These are phyloP conservation scores for Heterodera carotae DNA, from an alignment of 1,140 invertebrate genomes.

Conservation along the genomic window DNA sequence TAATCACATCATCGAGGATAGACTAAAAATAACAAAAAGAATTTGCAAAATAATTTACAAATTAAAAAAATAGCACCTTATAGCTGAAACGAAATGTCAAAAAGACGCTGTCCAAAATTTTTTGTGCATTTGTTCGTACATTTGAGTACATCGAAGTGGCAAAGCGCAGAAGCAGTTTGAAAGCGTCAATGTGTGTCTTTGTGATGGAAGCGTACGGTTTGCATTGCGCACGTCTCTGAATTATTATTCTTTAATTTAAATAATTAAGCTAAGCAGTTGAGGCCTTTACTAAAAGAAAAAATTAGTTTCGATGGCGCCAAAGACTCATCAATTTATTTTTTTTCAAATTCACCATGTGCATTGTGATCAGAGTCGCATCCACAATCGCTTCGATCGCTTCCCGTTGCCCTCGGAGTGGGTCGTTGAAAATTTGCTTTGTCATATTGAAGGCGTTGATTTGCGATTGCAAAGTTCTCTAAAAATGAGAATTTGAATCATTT, in stretches of 20 bases:
- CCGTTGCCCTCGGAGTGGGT: constrained; percentile 69
- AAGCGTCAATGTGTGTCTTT: constrained; percentile 41
- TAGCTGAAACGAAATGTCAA: constrained; percentile 72
- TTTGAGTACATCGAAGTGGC: constrained; percentile 56
- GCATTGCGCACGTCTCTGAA: constrained; percentile 47
- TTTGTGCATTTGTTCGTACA: constrained; percentile 73
- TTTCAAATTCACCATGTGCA: constrained; percentile 75
- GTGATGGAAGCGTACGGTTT: constrained; percentile 40
- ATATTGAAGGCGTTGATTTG: constrained; percentile 72
- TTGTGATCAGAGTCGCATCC: constrained; percentile 72
- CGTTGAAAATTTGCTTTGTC: constrained; percentile 70
- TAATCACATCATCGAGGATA: constrained; percentile 69
- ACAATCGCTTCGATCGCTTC: constrained; percentile 73
- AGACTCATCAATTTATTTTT: too few relatives aligned
- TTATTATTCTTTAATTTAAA: too few relatives aligned
- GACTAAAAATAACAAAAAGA: constrained; percentile 4
- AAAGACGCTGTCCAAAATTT: constrained; percentile 69
- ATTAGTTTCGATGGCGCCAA: too few relatives aligned
- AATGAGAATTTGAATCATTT: neutral
- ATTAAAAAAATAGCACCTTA: constrained; percentile 38
- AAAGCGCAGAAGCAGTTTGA: constrained; percentile 43
- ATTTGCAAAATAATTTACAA: neutral
- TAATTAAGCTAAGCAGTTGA: too few relatives aligned
- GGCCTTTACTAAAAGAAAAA: too few relatives aligned
- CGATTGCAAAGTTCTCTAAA: constrained; percentile 53